These are phyloP conservation scores for Tricholaema leucomelas DNA, from an alignment of 2,113 vertebrate genomes.

Conservation along the genomic window DNA sequence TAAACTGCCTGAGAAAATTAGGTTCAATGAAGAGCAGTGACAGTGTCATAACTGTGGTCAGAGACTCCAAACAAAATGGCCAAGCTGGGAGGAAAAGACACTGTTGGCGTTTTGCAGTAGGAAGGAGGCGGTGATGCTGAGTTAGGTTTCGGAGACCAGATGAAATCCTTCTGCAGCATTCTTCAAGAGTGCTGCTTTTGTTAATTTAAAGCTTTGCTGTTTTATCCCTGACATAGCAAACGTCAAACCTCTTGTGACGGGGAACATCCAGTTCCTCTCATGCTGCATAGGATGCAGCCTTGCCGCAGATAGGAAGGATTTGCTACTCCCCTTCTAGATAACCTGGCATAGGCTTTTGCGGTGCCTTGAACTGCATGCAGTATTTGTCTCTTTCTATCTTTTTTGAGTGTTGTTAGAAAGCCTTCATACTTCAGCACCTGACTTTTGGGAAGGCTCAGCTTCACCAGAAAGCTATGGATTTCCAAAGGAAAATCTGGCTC, in stretches of 20 bases:
- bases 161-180: neutral
- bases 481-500: neutral
- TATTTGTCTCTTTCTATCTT: neutral
- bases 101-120: neutral
- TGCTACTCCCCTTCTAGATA: neutral
- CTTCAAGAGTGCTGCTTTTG: neutral
- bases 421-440: neutral
- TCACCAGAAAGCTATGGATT: neutral
- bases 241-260: neutral
- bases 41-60: neutral
- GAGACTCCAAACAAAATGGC: neutral
- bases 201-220: neutral
- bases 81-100: neutral
- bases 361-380: neutral
- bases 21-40: neutral
- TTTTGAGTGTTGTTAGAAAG: neutral
- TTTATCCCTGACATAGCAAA: neutral
- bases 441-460: neutral
- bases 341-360: rapidly evolving
- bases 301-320: neutral
- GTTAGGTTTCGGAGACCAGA: neutral
- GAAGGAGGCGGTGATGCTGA: neutral
- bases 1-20: neutral
- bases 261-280: neutral
- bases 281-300: no score